Conservation (phyloP, 2,113 vertebrate species). For the Seriola rivoliana region DNA sequence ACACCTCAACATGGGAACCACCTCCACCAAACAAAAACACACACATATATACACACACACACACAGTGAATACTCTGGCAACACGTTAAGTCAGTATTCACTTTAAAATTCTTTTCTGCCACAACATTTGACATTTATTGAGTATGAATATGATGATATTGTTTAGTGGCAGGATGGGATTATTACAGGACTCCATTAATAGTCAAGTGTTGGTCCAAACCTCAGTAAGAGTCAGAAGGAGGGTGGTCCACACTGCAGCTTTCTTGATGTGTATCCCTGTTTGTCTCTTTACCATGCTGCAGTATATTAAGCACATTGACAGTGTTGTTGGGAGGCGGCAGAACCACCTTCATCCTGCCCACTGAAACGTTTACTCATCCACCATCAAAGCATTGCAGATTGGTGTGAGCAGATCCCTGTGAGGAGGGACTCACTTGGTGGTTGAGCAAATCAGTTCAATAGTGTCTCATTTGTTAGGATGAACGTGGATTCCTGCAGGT, state of each 20-base stretch:
- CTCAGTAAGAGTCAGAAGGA: background rate
- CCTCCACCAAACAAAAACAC: constrained; percentile 44
- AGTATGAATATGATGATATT: no score
- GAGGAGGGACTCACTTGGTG: no score
- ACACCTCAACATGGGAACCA: constrained; percentile 41
- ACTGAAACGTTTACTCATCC: no score
- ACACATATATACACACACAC: background rate
- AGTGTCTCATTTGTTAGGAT: no score
- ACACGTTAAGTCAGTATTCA: background rate
- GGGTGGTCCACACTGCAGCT: background rate
- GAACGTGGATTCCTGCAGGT: no score
- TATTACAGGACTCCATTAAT: background rate
- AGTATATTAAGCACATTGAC: background rate
- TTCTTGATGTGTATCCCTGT: background rate
- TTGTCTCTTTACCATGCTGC: no score
- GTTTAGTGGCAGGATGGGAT: background rate
- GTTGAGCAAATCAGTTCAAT: no score
- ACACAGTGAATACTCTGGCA: background rate
- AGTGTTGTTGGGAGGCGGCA: no score
- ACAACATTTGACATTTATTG: background rate
- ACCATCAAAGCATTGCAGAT: no score
- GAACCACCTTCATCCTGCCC: no score
- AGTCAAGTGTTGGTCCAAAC: no score
- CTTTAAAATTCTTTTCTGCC: background rate
- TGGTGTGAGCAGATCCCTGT: no score